These are phyloP conservation scores for Clarias gariepinus DNA, from an alignment of 2,113 vertebrate genomes.

Conservation along the genomic window DNA sequence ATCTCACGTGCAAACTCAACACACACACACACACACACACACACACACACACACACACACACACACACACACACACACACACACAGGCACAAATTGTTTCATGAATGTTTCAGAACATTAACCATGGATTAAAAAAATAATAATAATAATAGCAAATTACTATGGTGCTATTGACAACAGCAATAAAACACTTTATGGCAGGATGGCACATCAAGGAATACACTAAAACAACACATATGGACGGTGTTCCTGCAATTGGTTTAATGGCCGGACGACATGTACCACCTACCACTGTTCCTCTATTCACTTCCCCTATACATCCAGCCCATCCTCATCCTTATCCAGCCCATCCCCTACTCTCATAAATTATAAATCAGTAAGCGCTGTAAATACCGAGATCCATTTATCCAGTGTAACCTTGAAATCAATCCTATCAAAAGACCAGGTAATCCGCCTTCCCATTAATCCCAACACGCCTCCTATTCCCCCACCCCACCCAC, in stretches of 20 bases:
- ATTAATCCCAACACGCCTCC: slow-evolving; percentile 41
- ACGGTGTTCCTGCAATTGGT: background rate
- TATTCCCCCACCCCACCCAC: slow-evolving; percentile 8
- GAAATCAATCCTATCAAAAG: slow-evolving; percentile 41
- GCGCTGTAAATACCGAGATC: slow-evolving; percentile 7
- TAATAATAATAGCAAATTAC: background rate
- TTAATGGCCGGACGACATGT: background rate
- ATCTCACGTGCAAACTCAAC: too few species aligned
- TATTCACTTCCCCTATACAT: slow-evolving; percentile 2
- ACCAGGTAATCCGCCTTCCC: slow-evolving; percentile 45
- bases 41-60: too few species aligned
- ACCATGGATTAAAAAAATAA: background rate
- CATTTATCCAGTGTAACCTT: slow-evolving; percentile 46
- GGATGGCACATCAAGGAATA: background rate
- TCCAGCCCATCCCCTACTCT: slow-evolving; percentile 31
- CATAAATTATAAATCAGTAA: slow-evolving; percentile 39
- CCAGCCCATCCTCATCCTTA: slow-evolving; percentile 18
- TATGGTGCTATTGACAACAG: background rate
- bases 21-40: too few species aligned
- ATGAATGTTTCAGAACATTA: background rate
- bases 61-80: too few species aligned
- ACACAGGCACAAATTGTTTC: too few species aligned
- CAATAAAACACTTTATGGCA: background rate
- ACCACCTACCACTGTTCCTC: background rate
- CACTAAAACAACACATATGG: background rate